phyloP scores from a whole-genome alignment of 2,113 vertebrate genomes.

The Takifugu flavidus region DNA sequence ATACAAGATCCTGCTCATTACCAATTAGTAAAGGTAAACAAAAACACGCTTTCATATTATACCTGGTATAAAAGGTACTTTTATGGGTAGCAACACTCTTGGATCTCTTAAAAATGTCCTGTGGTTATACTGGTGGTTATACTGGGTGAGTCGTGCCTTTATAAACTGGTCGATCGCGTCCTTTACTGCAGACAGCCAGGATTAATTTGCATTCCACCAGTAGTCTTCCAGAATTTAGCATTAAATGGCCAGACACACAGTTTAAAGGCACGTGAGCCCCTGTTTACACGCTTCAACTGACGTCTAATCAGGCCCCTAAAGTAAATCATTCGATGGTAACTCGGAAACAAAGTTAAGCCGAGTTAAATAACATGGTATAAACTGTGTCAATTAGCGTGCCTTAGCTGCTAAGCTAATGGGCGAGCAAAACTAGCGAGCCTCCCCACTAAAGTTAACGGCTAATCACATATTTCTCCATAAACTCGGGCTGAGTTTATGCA shows the following conservation, averaged over 20 bases:
- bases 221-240: background rate
- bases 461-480: constrained; percentile 2
- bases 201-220: background rate
- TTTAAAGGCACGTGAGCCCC: background rate
- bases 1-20: too few relatives aligned
- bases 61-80: too few relatives aligned
- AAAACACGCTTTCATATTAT: too few relatives aligned
- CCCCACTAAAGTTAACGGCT: constrained; percentile 9
- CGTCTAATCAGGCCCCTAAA: background rate
- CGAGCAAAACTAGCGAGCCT: constrained; percentile 60
- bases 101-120: too few relatives aligned
- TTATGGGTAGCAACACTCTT: too few relatives aligned
- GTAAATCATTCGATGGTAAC: background rate
- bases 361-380: constrained; percentile 34
- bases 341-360: constrained; percentile 40
- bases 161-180: too few relatives aligned
- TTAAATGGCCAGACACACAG: background rate
- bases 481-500: background rate
- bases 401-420: constrained; percentile 60
- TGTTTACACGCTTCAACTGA: background rate
- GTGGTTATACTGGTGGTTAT: too few relatives aligned
- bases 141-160: too few relatives aligned
- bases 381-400: constrained; percentile 58
- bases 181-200: too few relatives aligned
- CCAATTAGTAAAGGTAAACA: too few relatives aligned